These are phyloP conservation scores for Agapornis canus DNA, from an alignment of 2,797 vertebrate genomes.

Conservation along the genomic window DNA sequence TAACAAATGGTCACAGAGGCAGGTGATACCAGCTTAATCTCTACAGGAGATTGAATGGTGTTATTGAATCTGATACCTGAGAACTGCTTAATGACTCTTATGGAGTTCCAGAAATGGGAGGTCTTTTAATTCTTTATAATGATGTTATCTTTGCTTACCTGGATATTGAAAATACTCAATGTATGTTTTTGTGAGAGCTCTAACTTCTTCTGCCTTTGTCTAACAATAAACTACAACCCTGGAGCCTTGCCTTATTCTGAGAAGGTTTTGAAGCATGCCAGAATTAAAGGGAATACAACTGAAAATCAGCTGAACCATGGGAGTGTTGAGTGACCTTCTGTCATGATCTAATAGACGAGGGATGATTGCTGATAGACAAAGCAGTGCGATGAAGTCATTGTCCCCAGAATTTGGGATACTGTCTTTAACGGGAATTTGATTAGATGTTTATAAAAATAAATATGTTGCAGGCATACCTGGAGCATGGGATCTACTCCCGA, in stretches of 20 bases:
- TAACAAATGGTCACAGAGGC: rapidly evolving
- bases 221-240: background rate
- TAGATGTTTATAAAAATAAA: background rate
- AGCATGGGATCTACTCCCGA: background rate
- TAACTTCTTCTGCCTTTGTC: background rate
- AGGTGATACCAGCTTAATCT: rapidly evolving
- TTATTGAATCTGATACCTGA: background rate
- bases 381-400: background rate
- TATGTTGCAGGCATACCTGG: background rate
- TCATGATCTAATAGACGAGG: background rate
- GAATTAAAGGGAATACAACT: background rate
- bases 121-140: background rate
- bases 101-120: background rate
- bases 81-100: background rate
- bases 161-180: background rate
- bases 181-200: background rate
- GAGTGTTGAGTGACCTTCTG: background rate
- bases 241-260: background rate
- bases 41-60: rapidly evolving
- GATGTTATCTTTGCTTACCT: background rate
- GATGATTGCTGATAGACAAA: background rate
- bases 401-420: background rate
- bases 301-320: background rate
- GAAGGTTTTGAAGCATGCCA: background rate
- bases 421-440: background rate